Conservation (phyloP, 2,797 vertebrate genomes). For the Chelmon rostratus region DNA sequence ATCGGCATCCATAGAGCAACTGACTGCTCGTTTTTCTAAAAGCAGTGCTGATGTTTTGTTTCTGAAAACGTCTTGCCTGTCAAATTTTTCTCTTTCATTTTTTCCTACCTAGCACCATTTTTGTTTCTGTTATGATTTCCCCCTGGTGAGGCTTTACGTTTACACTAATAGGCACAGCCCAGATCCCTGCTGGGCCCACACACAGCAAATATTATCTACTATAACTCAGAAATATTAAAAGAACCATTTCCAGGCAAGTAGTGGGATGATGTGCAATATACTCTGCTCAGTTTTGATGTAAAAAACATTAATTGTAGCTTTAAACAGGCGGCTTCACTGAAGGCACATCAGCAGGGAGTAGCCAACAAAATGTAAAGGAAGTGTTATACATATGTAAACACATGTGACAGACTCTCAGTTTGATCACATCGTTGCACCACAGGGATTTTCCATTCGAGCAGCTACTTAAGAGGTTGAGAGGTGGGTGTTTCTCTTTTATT, state of each 20-base stretch:
- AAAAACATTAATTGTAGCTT: not conserved
- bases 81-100: constrained; percentile 29
- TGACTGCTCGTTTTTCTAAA: constrained; percentile 5
- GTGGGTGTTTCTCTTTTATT: constrained; percentile 9
- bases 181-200: constrained; percentile 1
- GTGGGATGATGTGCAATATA: not conserved
- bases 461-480: not conserved
- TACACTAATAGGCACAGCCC: not conserved
- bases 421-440: constrained; percentile 19
- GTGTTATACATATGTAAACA: not conserved
- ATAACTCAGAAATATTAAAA: not conserved
- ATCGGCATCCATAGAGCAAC: not conserved
- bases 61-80: constrained; percentile 24
- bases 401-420: constrained; percentile 20
- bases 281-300: not conserved
- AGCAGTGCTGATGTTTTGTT: constrained; percentile 11
- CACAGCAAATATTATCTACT: not conserved
- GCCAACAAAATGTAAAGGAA: not conserved
- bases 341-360: not conserved
- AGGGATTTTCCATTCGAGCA: constrained; percentile 23
- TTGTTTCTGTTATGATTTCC: constrained; percentile 26
- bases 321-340: not conserved
- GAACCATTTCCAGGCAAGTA: constrained; percentile 10
- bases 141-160: not conserved
- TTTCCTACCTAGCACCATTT: constrained; percentile 1